Conservation (phyloP, 2,113 vertebrate genomes). For the Vulpes ferrilata region DNA sequence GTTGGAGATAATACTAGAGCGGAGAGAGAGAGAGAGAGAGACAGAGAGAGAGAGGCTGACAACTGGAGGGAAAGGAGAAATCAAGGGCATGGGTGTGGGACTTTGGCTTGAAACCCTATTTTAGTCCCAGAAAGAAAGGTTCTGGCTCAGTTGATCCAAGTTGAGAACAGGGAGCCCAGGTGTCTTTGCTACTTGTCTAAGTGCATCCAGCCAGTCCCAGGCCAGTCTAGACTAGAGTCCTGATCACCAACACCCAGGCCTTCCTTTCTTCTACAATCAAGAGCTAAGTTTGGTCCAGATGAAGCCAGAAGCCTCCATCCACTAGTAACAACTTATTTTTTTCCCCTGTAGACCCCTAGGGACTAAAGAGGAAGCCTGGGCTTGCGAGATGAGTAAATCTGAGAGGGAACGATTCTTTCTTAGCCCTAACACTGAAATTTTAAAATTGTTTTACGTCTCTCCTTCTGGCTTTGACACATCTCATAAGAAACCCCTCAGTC, state of each 20-base stretch:
- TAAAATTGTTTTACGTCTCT: conserved; percentile 43
- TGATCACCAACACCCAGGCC: neutral
- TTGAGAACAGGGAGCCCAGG: neutral
- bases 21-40: neutral
- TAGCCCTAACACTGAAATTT: neutral
- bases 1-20: neutral
- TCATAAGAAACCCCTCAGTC: conserved; percentile 50
- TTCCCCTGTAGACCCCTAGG: too few species aligned
- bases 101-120: neutral
- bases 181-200: neutral
- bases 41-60: neutral
- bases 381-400: neutral
- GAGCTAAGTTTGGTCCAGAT: neutral
- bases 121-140: neutral
- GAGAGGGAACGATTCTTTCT: neutral
- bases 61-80: neutral
- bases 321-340: neutral
- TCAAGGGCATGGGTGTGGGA: neutral
- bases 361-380: neutral
- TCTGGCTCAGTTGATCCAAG: neutral
- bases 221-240: neutral
- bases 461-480: conserved; percentile 44
- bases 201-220: neutral
- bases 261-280: neutral
- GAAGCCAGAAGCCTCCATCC: neutral